Conservation (phyloP, 2,113 vertebrate species). For the Ibidorhyncha struthersii region DNA sequence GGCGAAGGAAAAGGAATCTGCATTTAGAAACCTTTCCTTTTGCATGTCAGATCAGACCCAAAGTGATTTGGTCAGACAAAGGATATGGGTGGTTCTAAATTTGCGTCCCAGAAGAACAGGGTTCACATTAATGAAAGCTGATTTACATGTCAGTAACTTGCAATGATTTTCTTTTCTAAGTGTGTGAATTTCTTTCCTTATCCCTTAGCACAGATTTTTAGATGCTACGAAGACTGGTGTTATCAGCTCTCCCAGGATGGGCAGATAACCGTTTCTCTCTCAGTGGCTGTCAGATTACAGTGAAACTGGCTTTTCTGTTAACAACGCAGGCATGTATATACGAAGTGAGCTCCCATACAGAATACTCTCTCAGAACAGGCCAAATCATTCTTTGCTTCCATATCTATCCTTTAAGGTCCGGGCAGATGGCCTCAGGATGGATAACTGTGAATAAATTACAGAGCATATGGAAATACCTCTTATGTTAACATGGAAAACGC, state of each 20-base stretch:
- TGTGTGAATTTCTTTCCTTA: slow-evolving; percentile 1
- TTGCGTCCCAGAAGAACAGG: background rate
- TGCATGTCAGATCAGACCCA: background rate
- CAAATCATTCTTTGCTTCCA: background rate
- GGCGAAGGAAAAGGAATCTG: background rate
- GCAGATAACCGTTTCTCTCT: slow-evolving; percentile 6
- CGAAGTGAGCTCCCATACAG: background rate
- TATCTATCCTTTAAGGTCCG: background rate
- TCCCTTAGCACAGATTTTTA: slow-evolving; percentile 2
- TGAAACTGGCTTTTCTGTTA: background rate
- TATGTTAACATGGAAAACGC: background rate
- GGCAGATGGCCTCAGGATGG: background rate
- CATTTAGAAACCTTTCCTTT: background rate
- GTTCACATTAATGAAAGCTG: background rate
- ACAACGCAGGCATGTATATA: background rate
- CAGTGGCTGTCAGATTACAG: slow-evolving; percentile 5
- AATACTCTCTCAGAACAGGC: background rate
- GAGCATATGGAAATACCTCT: background rate
- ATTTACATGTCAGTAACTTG: background rate
- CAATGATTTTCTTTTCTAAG: background rate
- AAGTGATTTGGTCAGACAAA: background rate
- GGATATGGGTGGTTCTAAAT: background rate
- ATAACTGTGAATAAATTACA: background rate
- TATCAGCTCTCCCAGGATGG: slow-evolving; percentile 14
- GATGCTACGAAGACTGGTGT: background rate